phyloP scores from a whole-genome alignment of 2,113 vertebrate genomes.

The Mormoops blainvillei region DNA sequence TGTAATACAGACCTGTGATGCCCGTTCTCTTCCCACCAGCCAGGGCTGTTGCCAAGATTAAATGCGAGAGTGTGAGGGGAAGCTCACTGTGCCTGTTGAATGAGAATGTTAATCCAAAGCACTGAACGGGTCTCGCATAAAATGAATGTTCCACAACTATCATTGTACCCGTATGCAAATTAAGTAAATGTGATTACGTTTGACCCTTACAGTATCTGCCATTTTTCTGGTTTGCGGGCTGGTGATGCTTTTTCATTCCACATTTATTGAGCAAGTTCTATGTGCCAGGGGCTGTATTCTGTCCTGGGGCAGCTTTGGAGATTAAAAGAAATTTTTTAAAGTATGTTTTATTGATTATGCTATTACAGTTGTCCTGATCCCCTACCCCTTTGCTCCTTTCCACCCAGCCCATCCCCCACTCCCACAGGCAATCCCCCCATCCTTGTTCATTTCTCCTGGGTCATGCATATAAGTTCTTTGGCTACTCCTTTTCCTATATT shows the following conservation, averaged over 20 bases:
- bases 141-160: not conserved
- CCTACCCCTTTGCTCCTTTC: too few relatives aligned
- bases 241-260: not conserved
- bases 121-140: not conserved
- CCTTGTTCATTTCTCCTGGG: too few relatives aligned
- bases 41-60: not conserved
- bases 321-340: not conserved
- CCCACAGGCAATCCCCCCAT: too few relatives aligned
- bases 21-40: not conserved
- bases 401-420: too few relatives aligned
- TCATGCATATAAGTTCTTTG: too few relatives aligned
- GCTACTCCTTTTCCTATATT: too few relatives aligned
- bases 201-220: not conserved
- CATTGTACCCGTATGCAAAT: not conserved
- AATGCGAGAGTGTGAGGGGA: slow-evolving; percentile 22
- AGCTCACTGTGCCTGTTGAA: not conserved
- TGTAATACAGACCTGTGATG: not conserved
- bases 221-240: not conserved
- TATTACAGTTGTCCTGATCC: too few relatives aligned
- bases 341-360: too few relatives aligned
- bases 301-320: not conserved
- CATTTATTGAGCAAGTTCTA: not conserved
- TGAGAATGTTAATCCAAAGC: not conserved
- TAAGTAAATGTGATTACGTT: not conserved
- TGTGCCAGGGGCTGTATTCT: not conserved